Base-by-base conservation (phyloP, 2,113 vertebrate species). In the Lathamus discolor region DNA sequence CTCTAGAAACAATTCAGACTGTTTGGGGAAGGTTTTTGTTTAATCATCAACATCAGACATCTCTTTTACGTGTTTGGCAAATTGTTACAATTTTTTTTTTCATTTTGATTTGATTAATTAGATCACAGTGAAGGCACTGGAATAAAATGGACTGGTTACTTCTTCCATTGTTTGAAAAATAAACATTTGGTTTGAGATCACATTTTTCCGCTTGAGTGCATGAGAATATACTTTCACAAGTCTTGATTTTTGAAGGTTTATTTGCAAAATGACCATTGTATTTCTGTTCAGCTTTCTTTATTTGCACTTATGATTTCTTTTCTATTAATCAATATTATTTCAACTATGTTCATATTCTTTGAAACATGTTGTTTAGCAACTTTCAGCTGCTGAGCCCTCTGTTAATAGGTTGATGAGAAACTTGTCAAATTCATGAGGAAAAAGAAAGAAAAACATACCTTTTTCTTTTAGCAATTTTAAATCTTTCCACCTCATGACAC, bases 21-120 rank as follows among this genome's bases (percentile, higher is more conserved):
- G 64, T 94, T 95, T 95, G 74, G 18, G 92, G 95, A 82, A 94
- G 89, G 88, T 96, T 85, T 96, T 98, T 97, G 79, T 95, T 97
- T 92, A 96, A 91, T 97, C 95, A 94, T 95, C 86, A 96, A 85
- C 95, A 92, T 97, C 93, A 98, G 97, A 97, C 96, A 82, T 96
- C 41, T 90, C 88, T 96, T 96, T 97, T 94, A 93, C 83, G 91
- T 86, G 69, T 93, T 97, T 97, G 96, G 95, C 88, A 97, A 97
- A 92, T 97, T 88, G 75, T 93, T 97, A 94, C 95, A 23, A 41
- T 89, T 35, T 63, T 95, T 97, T 83, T 55, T 92, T 95, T 73
- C 81, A 39, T 96, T 97, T 96, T 96, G 79, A 94, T 96, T 97
- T 97, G 97, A 98, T 98, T 97, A 97, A 97, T 97, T 98, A 96